These are phyloP conservation scores for Andricus quercusramuli DNA, from an alignment of 2,888 invertebrate species.

Conservation along the genomic window DNA sequence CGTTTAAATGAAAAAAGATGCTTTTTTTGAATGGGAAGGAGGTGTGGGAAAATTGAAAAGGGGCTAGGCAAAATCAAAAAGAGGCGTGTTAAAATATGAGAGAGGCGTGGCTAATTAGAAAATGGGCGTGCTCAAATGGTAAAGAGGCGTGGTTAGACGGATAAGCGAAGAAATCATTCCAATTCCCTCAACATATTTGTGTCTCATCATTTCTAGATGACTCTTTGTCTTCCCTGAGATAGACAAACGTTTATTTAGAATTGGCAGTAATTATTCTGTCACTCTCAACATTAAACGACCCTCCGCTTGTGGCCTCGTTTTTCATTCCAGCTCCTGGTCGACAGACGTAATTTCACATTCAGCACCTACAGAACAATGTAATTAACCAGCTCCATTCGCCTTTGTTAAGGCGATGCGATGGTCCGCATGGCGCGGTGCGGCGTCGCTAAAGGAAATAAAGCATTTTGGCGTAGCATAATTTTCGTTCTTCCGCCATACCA, in stretches of 20 bases:
- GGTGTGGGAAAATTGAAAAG: no score
- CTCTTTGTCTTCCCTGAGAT: background rate
- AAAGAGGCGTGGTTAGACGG: no score
- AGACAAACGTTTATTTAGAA: constrained; percentile 31
- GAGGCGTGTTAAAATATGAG: no score
- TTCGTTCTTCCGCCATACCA: constrained; percentile 52
- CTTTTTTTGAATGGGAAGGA: fast-evolving
- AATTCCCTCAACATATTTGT: background rate
- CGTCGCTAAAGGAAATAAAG: constrained; percentile 51
- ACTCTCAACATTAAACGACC: constrained; percentile 23
- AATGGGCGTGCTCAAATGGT: no score
- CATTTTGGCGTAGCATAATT: constrained; percentile 56
- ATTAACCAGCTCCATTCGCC: constrained; percentile 38
- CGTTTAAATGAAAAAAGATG: no score
- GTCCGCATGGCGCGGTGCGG: constrained; percentile 8
- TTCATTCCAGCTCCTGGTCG: constrained; percentile 28
- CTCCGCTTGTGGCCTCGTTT: constrained; percentile 23
- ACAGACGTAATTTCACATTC: constrained; percentile 38
- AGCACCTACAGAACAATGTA: constrained; percentile 35
- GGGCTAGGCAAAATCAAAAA: no score
- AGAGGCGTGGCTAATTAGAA: no score
- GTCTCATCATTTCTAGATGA: background rate
- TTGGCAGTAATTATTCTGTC: constrained; percentile 17
- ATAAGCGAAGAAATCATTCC: no score
- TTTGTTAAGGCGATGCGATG: constrained; percentile 40